phyloP scores from a whole-genome alignment of 2,888 invertebrate genomes.

The Ferrisia virgata region DNA sequence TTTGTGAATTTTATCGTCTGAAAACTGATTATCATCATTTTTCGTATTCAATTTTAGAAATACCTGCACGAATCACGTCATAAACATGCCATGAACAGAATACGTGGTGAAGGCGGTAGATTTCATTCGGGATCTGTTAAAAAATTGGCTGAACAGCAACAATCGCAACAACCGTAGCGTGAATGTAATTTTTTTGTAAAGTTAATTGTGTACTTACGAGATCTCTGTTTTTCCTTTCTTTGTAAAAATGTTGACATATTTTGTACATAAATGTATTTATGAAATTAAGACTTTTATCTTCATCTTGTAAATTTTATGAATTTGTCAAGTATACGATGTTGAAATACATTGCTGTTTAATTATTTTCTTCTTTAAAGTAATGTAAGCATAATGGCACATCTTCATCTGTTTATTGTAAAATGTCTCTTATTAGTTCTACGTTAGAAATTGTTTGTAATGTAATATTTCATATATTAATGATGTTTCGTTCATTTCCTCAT shows the following conservation, averaged over 20 bases:
- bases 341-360: no score
- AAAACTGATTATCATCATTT: not conserved
- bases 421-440: no score
- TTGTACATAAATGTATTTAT: not conserved
- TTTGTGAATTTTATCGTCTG: not conserved
- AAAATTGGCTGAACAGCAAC: constrained; percentile 47
- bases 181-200: not conserved
- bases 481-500: no score
- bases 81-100: constrained; percentile 94
- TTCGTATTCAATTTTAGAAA: constrained; percentile 63
- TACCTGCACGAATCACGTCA: constrained; percentile 98
- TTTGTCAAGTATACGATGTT: not conserved
- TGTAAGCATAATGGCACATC: no score
- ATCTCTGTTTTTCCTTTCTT: not conserved
- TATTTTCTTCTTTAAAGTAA: not conserved
- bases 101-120: constrained; percentile 93
- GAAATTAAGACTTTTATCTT: not conserved
- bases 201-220: not conserved
- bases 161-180: not conserved
- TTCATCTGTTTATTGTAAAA: no score
- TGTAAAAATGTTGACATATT: not conserved
- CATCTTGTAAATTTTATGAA: no score
- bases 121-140: constrained; percentile 72
- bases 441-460: no score
- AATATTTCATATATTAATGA: no score